Evolutionary conservation across 2,888 invertebrate genomes (phyloP).

Genomic region (Luperina nickerlii): DNA sequence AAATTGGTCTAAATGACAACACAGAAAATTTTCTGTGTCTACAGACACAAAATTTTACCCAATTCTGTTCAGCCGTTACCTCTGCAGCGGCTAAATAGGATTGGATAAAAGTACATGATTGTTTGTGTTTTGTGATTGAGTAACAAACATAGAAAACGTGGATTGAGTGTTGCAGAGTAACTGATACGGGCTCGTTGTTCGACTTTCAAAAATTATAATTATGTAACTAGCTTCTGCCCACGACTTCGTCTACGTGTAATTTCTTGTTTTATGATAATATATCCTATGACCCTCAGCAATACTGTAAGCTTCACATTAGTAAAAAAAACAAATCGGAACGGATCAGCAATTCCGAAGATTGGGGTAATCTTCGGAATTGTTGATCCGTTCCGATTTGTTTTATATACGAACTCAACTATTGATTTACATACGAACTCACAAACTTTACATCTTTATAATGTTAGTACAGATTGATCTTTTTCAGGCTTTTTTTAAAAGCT

Average conservation of each 20-base stretch:
- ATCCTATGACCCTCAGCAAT: background rate
- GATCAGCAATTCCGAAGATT: background rate
- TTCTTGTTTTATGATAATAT: background rate
- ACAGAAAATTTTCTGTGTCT: too few relatives aligned
- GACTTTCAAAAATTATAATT: too few relatives aligned
- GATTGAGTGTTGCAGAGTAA: background rate
- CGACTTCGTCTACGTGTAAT: background rate
- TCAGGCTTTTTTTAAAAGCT: background rate
- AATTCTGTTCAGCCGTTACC: background rate
- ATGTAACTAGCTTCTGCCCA: too few relatives aligned
- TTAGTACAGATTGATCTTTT: background rate
- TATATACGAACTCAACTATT: too few relatives aligned
- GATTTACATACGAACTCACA: background rate
- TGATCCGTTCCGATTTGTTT: too few relatives aligned
- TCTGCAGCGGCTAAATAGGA: too few relatives aligned
- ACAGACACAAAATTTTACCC: background rate
- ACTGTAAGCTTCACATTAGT: background rate
- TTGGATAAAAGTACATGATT: too few relatives aligned
- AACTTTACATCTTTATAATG: background rate
- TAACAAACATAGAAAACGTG: background rate
- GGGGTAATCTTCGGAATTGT: too few relatives aligned
- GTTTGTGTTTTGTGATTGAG: background rate
- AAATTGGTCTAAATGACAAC: background rate
- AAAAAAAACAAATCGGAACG: background rate
- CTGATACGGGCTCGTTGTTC: too few relatives aligned